Percentiles rank a stretch among this genome's conserved stretches.
Evolutionary conservation across 2,797 vertebrate genomes (phyloP).

Genomic region (Luscinia luscinia): DNA sequence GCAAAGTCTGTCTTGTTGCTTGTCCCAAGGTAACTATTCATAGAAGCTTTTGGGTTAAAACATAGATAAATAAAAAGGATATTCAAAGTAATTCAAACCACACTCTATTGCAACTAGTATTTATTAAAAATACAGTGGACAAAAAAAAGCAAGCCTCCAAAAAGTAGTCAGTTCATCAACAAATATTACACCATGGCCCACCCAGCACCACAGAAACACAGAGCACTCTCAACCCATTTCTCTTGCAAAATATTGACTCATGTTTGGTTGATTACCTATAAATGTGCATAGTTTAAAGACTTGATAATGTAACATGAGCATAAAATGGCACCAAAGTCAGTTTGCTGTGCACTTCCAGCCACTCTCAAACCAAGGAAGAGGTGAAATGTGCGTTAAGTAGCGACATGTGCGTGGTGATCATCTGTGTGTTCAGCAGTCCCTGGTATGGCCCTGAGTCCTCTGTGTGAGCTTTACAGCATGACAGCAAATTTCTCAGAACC

Average conservation of each 20-base stretch:
- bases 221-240: not conserved
- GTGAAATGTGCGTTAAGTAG: constrained; percentile 11
- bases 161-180: constrained; percentile 17
- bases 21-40: not conserved
- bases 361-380: not conserved
- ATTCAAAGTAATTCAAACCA: not conserved
- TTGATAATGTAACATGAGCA: not conserved
- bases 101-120: not conserved
- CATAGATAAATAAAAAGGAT: not conserved
- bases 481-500: not conserved
- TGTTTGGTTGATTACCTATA: not conserved
- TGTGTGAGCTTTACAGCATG: not conserved
- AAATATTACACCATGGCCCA: not conserved
- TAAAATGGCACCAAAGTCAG: constrained; percentile 14
- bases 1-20: not conserved
- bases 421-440: not conserved
- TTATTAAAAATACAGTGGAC: constrained; percentile 67
- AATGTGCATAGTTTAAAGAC: constrained; percentile 48
- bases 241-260: not conserved
- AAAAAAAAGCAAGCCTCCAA: not conserved
- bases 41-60: not conserved
- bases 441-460: not conserved
- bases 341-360: not conserved
- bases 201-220: not conserved
- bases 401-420: not conserved